phyloP scores from a whole-genome alignment of 2,888 invertebrate species.

The Leptinotarsa peninsularis region DNA sequence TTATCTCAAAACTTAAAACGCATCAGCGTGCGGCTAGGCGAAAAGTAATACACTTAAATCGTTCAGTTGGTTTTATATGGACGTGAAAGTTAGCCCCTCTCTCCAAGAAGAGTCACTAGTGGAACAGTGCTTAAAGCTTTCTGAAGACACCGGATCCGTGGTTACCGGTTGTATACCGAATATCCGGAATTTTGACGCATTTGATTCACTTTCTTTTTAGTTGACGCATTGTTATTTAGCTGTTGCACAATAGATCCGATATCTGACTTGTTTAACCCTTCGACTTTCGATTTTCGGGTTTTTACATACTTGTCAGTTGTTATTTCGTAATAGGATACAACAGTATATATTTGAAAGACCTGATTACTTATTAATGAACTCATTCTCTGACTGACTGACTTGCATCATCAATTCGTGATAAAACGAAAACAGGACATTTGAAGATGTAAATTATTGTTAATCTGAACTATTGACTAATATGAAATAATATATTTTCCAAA shows the following conservation, averaged over 20 bases:
- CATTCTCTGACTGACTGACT: too few relatives aligned
- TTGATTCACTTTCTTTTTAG: slow-evolving; percentile 58
- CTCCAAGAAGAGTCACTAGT: slow-evolving; percentile 57
- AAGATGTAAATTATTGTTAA: too few relatives aligned
- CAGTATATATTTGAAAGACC: not conserved
- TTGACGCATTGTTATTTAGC: slow-evolving; percentile 50
- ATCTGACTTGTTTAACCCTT: slow-evolving; percentile 51
- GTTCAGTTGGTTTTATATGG: slow-evolving; percentile 66
- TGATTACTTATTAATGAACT: too few relatives aligned
- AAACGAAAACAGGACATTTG: too few relatives aligned
- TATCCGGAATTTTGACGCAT: slow-evolving; percentile 57
- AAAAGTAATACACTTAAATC: slow-evolving; percentile 66
- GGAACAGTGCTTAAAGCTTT: slow-evolving; percentile 57
- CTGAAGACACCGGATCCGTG: slow-evolving; percentile 56
- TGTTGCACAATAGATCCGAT: slow-evolving; percentile 54
- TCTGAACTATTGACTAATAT: too few relatives aligned
- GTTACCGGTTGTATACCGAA: slow-evolving; percentile 50
- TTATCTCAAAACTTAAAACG: slow-evolving; percentile 38
- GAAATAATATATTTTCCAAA: too few relatives aligned
- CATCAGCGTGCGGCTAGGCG: slow-evolving; percentile 52
- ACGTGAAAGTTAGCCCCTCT: slow-evolving; percentile 67
- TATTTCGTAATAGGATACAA: slow-evolving; percentile 7
- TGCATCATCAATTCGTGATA: too few relatives aligned
- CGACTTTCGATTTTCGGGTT: slow-evolving; percentile 49
- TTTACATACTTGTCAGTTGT: slow-evolving; percentile 7